A percentile compares a stretch with the other conserved stretches of the same genome.
phyloP scores from a whole-genome alignment of 2,888 invertebrate species.

The Aethes cnicana region DNA sequence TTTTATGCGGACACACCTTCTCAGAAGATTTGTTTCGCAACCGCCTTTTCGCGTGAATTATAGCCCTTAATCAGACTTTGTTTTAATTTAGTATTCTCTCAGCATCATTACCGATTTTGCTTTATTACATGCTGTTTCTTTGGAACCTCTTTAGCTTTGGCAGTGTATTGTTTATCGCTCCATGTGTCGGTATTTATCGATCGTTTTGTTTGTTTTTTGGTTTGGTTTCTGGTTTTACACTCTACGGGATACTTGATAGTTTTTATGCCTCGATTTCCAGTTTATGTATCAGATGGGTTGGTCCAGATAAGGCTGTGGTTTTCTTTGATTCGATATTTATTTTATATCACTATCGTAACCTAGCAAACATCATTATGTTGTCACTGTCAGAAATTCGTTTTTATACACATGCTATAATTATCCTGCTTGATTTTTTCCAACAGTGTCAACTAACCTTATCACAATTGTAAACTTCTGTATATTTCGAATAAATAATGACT shows the following conservation, averaged over 20 bases:
- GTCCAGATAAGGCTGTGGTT: background rate
- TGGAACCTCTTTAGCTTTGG: conserved; percentile 12
- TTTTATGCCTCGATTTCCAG: background rate
- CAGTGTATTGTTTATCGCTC: conserved; percentile 12
- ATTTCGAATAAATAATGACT: conserved; percentile 50
- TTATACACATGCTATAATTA: no score
- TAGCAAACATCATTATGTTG: no score
- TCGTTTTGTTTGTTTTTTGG: conserved; percentile 19
- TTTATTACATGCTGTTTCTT: conserved; percentile 21
- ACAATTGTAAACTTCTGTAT: conserved; percentile 44
- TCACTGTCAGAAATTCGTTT: no score
- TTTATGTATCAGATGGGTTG: background rate
- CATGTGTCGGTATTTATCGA: conserved; percentile 9
- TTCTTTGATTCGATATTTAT: background rate
- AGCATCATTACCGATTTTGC: conserved; percentile 24
- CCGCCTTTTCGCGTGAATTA: conserved; percentile 56
- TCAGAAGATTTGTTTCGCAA: conserved; percentile 55
- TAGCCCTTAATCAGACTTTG: conserved; percentile 51
- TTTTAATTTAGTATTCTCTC: conserved; percentile 34
- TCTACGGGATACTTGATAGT: background rate
- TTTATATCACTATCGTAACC: background rate
- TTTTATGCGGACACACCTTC: conserved; percentile 43
- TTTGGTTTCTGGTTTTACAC: conserved; percentile 1
- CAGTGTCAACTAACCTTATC: conserved; percentile 39
- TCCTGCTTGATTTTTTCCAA: no score